phyloP scores from a whole-genome alignment of 2,888 invertebrate genomes.

The Aleiodes alternator region DNA sequence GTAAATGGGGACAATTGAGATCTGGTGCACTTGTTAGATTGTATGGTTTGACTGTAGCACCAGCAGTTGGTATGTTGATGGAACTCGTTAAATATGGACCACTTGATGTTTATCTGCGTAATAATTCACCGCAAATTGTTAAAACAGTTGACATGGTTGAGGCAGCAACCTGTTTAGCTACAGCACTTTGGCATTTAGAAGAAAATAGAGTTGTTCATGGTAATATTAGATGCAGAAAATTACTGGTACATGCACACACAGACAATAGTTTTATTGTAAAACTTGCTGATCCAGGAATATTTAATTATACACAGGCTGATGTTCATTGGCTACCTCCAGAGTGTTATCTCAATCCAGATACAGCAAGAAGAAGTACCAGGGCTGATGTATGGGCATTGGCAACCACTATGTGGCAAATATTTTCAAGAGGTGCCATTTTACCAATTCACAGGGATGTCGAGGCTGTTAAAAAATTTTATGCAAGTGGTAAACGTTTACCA shows the following conservation, averaged over 20 bases:
- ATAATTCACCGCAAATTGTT: conserved; percentile 74
- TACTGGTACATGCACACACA: conserved; percentile 86
- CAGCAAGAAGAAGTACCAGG: conserved; percentile 81
- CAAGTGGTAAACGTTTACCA: conserved; percentile 82
- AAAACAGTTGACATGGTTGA: conserved; percentile 86
- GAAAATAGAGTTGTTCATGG: conserved; percentile 91
- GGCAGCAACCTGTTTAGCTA: conserved; percentile 87
- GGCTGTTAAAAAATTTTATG: conserved; percentile 74
- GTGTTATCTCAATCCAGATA: conserved; percentile 83
- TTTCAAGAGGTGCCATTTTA: conserved; percentile 83
- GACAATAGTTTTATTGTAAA: conserved; percentile 85
- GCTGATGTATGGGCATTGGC: conserved; percentile 95
- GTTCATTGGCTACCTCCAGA: conserved; percentile 95
- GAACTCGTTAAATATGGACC: conserved; percentile 89
- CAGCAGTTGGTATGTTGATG: conserved; percentile 87
- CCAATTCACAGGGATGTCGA: conserved; percentile 66
- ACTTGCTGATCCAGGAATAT: conserved; percentile 88
- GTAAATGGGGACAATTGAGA: conserved; percentile 87
- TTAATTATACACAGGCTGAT: conserved; percentile 76
- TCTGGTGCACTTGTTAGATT: conserved; percentile 86
- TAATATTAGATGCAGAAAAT: conserved; percentile 87
- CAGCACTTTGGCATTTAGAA: conserved; percentile 91
- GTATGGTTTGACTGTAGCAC: conserved; percentile 86
- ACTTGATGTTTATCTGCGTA: conserved; percentile 83
- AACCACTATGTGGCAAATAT: conserved; percentile 95